Evolutionary conservation across 1,140 invertebrate species (phyloP), one percentile per base, ranked within the genome.

Genomic region (Sinonovacula constricta): DNA sequence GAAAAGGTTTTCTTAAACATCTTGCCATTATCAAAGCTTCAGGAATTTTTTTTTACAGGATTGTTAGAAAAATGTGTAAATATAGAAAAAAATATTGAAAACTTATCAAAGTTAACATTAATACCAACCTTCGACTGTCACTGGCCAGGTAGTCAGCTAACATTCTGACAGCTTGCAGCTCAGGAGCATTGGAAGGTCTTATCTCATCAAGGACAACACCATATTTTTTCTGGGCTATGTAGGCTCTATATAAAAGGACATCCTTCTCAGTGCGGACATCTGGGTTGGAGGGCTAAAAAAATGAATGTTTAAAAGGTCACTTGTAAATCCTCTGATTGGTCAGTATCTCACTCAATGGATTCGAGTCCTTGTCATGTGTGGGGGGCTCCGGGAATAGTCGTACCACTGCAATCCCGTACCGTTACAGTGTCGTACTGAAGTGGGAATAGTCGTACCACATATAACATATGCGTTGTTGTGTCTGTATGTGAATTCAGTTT

Each of bases 181-280:
- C 89, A 33, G 82, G 66, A 51, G 87, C 62, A 28, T 86, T 60
- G 62, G 80, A 82, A 88, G 88, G 67, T 24, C 56, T 72, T 74
- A 99, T 95, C 92, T 98, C 97, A 92, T 97, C 95, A n/a, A 97
- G 86, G 0, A 97, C 96, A 56, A 98, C 95, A 28, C 95, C 93
- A 89, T 95, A 97, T 89, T 99, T 99, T 74, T 95, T 94, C 88
- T 97, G 97, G 10, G 97, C 97, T 86, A 99, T 96, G 85, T 98
- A 98, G 0, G 97, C 95, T 45, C 97, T 92, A 88, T 98, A 99
- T 68, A 98, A 92, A 85, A 95, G 97, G 0, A 96, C 93, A 92
- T 99, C 97, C 75, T 84, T 72, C 57, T 88, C 77, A 12, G 79
- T 76, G 36, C 85, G 85, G 28, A 83, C 49, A 49, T 90, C 88